phyloP scores from a whole-genome alignment of 2,797 vertebrate species.

The Calcarius lapponicus region DNA sequence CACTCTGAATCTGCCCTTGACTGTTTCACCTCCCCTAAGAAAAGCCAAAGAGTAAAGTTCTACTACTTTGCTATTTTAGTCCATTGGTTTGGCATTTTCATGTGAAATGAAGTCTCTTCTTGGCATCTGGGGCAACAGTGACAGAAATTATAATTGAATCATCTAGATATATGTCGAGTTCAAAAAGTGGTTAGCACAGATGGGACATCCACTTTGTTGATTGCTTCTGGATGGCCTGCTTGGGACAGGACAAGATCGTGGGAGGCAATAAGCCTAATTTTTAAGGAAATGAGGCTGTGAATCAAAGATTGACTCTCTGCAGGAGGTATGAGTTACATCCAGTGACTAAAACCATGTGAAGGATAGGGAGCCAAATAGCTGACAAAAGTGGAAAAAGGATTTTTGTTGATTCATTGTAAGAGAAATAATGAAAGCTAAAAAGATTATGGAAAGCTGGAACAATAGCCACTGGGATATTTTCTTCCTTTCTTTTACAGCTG shows the following conservation, averaged over 20 bases:
- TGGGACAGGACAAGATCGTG: background rate
- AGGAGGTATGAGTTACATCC: constrained; percentile 43
- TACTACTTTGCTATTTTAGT: background rate
- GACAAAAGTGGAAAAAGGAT: constrained; percentile 20
- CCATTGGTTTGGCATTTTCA: background rate
- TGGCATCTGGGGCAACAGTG: background rate
- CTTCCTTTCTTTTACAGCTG: background rate
- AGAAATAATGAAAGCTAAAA: constrained; percentile 20
- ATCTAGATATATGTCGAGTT: background rate
- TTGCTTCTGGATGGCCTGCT: background rate
- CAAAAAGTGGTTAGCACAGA: background rate
- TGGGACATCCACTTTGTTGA: background rate
- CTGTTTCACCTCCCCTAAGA: background rate
- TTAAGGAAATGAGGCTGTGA: constrained; percentile 33
- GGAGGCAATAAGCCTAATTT: constrained; percentile 9
- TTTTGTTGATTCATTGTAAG: constrained; percentile 26
- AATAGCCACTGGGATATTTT: background rate
- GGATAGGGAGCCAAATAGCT: constrained; percentile 18
- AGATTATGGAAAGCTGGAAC: background rate
- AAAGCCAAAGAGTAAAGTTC: background rate
- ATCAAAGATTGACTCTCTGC: constrained; percentile 35
- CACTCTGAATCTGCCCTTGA: background rate
- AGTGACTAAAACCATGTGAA: constrained; percentile 19
- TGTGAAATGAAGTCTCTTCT: background rate
- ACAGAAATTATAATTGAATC: background rate